These are phyloP conservation scores for Sitta europaea DNA, from an alignment of 2,113 vertebrate genomes.

Conservation along the genomic window DNA sequence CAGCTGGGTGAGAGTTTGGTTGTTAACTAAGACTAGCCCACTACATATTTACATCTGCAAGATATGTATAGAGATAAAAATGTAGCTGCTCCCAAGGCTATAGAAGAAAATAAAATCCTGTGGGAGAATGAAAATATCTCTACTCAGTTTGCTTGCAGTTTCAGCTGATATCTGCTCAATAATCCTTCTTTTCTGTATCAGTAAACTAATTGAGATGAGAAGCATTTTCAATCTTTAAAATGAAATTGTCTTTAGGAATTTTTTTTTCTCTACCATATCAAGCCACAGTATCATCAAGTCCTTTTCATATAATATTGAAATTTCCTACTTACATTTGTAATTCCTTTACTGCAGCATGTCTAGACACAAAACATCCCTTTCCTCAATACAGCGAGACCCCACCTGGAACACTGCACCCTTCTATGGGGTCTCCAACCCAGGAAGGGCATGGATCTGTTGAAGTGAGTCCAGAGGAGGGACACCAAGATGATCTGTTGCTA, in stretches of 20 bases:
- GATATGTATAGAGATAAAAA: not conserved
- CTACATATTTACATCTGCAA: not conserved
- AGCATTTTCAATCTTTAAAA: not conserved
- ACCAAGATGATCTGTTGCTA: not conserved
- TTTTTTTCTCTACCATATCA: not conserved
- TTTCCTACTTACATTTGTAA: not conserved
- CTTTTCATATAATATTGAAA: not conserved
- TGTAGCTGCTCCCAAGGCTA: not conserved
- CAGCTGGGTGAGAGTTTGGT: not conserved
- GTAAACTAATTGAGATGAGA: not conserved
- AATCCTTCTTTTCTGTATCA: not conserved
- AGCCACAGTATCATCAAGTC: rapidly evolving
- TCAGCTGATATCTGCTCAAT: not conserved
- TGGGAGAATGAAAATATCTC: not conserved
- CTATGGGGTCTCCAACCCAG: not conserved
- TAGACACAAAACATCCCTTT: not conserved
- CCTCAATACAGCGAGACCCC: not conserved
- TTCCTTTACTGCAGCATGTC: not conserved
- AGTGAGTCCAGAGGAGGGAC: rapidly evolving
- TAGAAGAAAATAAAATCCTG: not conserved
- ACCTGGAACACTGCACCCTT: not conserved
- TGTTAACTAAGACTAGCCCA: not conserved
- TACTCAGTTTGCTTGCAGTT: not conserved
- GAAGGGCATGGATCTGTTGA: not conserved
- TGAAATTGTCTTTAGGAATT: not conserved